A percentile compares a stretch with the other conserved stretches of the same genome.
Conservation (phyloP, 1,140 invertebrate genomes). For the Drosophila cardini region DNA sequence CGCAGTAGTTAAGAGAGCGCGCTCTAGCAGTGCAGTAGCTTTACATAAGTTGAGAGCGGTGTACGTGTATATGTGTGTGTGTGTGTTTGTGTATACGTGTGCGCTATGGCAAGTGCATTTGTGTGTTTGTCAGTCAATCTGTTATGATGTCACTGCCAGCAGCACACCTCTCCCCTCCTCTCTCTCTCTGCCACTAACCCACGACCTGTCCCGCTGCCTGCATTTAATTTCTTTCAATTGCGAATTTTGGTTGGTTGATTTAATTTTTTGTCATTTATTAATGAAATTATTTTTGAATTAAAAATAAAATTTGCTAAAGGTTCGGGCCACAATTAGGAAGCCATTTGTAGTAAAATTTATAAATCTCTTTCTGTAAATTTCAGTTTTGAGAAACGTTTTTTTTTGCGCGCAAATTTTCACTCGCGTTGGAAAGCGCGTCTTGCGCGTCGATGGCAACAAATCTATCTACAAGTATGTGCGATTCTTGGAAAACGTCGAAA, state of each 20-base stretch:
- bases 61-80: conserved; percentile 2
- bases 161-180: not conserved
- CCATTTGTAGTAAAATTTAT: too few species aligned
- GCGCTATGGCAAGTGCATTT: conserved; percentile 63
- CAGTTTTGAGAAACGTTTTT: conserved; percentile 41
- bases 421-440: conserved; percentile 63
- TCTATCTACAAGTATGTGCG: conserved; percentile 37
- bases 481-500: conserved; percentile 70
- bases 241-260: conserved; percentile 16
- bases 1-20: conserved; percentile 42
- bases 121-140: conserved; percentile 59
- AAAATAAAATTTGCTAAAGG: too few species aligned
- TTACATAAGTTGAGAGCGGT: conserved; percentile 32
- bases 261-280: not conserved
- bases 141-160: conserved; percentile 66
- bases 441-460: conserved; percentile 41
- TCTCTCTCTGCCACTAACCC: too few species aligned
- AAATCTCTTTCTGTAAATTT: not conserved
- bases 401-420: conserved; percentile 66
- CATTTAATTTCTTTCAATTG: not conserved
- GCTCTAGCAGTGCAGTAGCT: conserved; percentile 45
- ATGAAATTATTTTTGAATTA: too few species aligned
- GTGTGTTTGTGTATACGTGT: conserved; percentile 22
- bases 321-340: too few species aligned
- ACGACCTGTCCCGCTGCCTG: not conserved